Evolutionary conservation across 2,113 vertebrate genomes (phyloP).

Genomic region (Rhinopithecus roxellana): DNA sequence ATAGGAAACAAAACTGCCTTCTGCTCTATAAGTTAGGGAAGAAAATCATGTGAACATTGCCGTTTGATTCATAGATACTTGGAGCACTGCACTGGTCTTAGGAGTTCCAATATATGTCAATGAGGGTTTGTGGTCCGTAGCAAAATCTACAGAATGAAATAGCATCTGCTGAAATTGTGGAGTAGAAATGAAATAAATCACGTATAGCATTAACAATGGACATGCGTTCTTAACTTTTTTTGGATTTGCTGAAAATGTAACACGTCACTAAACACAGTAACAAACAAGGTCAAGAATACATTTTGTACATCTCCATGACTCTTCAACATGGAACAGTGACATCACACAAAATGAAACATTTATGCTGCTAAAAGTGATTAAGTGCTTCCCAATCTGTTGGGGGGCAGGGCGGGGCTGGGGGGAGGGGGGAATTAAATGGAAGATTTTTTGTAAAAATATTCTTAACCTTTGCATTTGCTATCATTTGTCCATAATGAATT

Average conservation of each 20-base stretch:
- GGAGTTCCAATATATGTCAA: fast-evolving
- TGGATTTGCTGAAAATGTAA: fast-evolving
- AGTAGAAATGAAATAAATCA: neutral
- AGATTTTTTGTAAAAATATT: neutral
- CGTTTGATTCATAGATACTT: fast-evolving
- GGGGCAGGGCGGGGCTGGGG: too few species aligned
- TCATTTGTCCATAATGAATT: neutral
- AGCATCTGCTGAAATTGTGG: too few species aligned
- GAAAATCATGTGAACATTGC: too few species aligned
- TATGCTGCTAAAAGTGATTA: neutral
- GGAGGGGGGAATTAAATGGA: neutral
- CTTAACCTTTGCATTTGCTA: neutral
- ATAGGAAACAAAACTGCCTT: neutral
- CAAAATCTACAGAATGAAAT: too few species aligned
- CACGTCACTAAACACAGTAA: too few species aligned
- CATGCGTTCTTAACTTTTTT: neutral
- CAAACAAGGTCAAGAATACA: neutral
- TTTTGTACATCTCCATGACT: fast-evolving
- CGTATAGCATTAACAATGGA: fast-evolving
- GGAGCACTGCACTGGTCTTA: fast-evolving
- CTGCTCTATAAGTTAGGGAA: neutral
- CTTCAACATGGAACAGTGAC: fast-evolving
- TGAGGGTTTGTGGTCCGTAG: neutral
- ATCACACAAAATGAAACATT: neutral
- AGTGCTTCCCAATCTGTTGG: neutral